phyloP scores from a whole-genome alignment of 2,113 vertebrate genomes.

The Macquaria australasica region DNA sequence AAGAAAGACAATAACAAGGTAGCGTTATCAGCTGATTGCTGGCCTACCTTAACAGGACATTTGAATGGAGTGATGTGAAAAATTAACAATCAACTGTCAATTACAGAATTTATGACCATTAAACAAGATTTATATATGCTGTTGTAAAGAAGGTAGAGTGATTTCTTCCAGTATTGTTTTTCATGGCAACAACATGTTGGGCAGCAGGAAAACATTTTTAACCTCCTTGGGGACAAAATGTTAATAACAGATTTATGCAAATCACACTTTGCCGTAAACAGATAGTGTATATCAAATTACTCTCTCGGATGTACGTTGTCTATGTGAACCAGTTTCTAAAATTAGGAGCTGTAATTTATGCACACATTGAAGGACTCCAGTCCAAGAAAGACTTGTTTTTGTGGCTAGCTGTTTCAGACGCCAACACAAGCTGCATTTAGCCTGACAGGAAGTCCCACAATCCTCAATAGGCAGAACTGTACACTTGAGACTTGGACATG shows the following conservation, averaged over 20 bases:
- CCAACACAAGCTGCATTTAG: slow-evolving; percentile 19
- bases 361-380: background rate
- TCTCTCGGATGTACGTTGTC: slow-evolving; percentile 5
- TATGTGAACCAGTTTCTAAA: slow-evolving; percentile 7
- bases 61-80: background rate
- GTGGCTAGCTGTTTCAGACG: slow-evolving; percentile 1
- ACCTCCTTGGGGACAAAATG: background rate
- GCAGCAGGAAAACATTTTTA: background rate
- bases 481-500: slow-evolving; percentile 10
- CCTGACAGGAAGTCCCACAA: slow-evolving; percentile 30
- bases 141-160: background rate
- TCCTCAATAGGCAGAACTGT: slow-evolving; percentile 3
- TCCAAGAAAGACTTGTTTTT: slow-evolving; percentile 45
- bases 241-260: slow-evolving; percentile 3
- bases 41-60: background rate
- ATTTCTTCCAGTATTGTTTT: background rate
- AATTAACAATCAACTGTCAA: background rate
- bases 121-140: background rate
- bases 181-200: background rate
- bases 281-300: background rate
- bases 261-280: slow-evolving; percentile 17
- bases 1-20: background rate
- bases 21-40: background rate
- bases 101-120: background rate
- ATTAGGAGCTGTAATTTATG: background rate